Conservation (phyloP, 2,113 vertebrate species). For the Hyperopisus bebe region DNA sequence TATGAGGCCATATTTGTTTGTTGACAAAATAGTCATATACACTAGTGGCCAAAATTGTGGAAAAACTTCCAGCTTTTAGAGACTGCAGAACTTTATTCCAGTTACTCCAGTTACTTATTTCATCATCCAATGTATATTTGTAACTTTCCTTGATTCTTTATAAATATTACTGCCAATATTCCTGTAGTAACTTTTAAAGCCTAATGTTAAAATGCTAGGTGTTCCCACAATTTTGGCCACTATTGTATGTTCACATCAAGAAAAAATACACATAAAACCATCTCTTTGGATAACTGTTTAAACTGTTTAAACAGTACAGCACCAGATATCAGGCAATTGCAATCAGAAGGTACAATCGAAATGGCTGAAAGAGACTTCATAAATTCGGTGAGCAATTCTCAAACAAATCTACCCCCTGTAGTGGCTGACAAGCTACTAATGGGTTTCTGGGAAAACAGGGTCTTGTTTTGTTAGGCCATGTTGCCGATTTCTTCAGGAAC, state of each 20-base stretch:
- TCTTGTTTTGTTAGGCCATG: neutral
- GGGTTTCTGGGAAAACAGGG: neutral
- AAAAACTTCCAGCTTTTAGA: too few species aligned
- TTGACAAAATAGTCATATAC: neutral
- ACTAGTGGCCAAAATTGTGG: too few species aligned
- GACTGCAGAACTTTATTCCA: too few species aligned
- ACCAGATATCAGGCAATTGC: neutral
- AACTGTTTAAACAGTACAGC: neutral
- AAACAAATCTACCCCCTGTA: neutral
- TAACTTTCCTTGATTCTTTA: too few species aligned
- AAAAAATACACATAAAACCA: neutral
- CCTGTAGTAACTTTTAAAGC: too few species aligned
- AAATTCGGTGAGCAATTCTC: neutral
- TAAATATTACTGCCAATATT: too few species aligned
- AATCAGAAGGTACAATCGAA: neutral
- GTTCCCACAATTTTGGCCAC: too few species aligned
- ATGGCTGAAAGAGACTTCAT: neutral
- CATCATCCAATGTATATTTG: too few species aligned
- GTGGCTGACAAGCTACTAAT: neutral
- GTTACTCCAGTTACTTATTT: too few species aligned
- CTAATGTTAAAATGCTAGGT: too few species aligned
- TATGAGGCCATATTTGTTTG: neutral
- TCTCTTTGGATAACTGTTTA: neutral
- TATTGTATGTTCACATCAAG: neutral
- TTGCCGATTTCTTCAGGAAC: neutral